phyloP scores from a whole-genome alignment of 2,797 vertebrate genomes.

The Takifugu rubripes region DNA sequence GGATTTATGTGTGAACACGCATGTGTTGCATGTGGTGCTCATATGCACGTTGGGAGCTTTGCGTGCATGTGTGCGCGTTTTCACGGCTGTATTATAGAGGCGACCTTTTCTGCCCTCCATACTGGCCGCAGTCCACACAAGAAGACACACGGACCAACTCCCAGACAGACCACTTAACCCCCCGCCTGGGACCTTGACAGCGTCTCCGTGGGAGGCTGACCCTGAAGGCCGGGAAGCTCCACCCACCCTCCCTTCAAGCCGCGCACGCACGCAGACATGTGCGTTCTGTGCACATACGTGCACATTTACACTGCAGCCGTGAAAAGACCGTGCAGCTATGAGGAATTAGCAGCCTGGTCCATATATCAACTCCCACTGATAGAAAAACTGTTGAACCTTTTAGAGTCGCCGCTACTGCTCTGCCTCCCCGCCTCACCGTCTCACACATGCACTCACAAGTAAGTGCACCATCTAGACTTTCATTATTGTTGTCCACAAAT shows the following conservation, averaged over 20 bases:
- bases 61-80: not conserved
- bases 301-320: slow-evolving; percentile 20
- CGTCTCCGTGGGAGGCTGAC: slow-evolving; percentile 68
- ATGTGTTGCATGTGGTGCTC: not conserved
- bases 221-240: slow-evolving; percentile 55
- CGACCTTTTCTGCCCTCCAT: slow-evolving; percentile 54
- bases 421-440: slow-evolving; percentile 15
- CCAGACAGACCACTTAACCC: slow-evolving; percentile 70
- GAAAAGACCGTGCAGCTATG: slow-evolving; percentile 40
- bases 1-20: slow-evolving; percentile 31
- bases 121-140: slow-evolving; percentile 49
- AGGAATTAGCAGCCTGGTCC: slow-evolving; percentile 56
- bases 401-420: slow-evolving; percentile 49
- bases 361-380: slow-evolving; percentile 57
- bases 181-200: slow-evolving; percentile 71
- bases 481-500: too few relatives aligned
- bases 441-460: not conserved
- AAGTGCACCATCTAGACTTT: too few relatives aligned
- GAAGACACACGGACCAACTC: slow-evolving; percentile 53
- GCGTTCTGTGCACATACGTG: not conserved
- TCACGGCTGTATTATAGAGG: slow-evolving; percentile 52
- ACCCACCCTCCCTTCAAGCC: slow-evolving; percentile 61
- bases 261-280: slow-evolving; percentile 23
- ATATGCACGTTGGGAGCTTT: slow-evolving; percentile 25
- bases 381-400: slow-evolving; percentile 41